Evolutionary conservation across 2,797 vertebrate genomes (phyloP).

Genomic region (Sebastes matsubarae): DNA sequence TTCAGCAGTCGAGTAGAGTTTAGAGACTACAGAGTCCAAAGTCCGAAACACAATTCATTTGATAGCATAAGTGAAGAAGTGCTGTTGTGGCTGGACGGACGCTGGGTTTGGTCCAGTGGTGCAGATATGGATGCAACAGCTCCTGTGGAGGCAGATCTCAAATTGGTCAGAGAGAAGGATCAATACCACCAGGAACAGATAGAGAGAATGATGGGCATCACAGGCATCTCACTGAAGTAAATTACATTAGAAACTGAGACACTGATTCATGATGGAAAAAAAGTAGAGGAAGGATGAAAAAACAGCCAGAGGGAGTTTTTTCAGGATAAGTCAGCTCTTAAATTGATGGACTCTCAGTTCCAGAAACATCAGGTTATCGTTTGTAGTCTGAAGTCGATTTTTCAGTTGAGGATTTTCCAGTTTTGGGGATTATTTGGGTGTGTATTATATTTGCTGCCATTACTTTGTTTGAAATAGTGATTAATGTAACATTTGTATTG

Average conservation of each 20-base stretch:
- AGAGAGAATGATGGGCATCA: slow-evolving; percentile 73
- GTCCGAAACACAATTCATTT: slow-evolving; percentile 31
- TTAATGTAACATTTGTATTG: background rate
- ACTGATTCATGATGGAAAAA: slow-evolving; percentile 67
- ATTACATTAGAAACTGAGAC: slow-evolving; percentile 75
- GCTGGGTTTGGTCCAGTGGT: slow-evolving; percentile 65
- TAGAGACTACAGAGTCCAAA: background rate
- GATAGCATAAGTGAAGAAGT: slow-evolving; percentile 26
- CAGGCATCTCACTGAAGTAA: slow-evolving; percentile 68
- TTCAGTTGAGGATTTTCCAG: background rate
- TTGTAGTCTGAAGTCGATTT: slow-evolving; percentile 5
- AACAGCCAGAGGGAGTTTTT: slow-evolving; percentile 46
- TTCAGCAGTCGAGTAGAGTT: background rate
- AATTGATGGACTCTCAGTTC: slow-evolving; percentile 35
- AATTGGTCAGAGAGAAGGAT: slow-evolving; percentile 71
- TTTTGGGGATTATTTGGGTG: background rate
- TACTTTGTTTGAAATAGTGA: background rate
- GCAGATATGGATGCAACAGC: slow-evolving; percentile 68
- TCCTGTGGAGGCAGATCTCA: slow-evolving; percentile 67
- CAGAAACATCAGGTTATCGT: slow-evolving; percentile 13
- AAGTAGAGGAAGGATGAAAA: slow-evolving; percentile 13
- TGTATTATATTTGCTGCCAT: background rate
- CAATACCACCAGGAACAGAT: slow-evolving; percentile 70
- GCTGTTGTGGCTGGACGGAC: slow-evolving; percentile 45
- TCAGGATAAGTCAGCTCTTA: slow-evolving; percentile 32